Conservation (phyloP, 2,797 vertebrate genomes). For the Thamnophis elegans region DNA sequence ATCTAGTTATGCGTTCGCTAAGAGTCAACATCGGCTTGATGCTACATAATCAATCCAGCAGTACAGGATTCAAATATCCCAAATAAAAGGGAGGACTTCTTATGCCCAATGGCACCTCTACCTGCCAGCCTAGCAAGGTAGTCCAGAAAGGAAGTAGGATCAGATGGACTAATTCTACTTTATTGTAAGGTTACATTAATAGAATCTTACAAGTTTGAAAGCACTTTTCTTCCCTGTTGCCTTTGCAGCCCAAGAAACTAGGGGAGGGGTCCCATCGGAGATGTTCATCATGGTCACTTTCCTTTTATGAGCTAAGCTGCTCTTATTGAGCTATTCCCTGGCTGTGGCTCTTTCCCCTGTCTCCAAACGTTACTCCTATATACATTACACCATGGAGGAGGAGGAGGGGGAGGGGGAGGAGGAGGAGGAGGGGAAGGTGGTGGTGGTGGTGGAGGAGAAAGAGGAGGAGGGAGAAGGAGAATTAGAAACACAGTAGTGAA, state of each 20-base stretch:
- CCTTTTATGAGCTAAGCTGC: neutral
- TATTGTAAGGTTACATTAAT: neutral
- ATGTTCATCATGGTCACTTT: neutral
- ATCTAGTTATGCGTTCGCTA: neutral
- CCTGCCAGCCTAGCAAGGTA: neutral
- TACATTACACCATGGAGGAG: neutral
- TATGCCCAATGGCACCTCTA: neutral
- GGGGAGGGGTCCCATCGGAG: neutral
- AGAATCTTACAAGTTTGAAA: neutral
- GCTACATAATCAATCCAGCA: neutral
- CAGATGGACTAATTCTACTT: neutral
- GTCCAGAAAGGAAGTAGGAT: neutral
- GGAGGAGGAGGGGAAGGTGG: too few species aligned
- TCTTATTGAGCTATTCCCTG: neutral
- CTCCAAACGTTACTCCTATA: neutral
- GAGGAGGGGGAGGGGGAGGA: neutral
- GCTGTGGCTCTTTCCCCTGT: neutral
- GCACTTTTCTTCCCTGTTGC: neutral
- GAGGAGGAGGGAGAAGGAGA: neutral
- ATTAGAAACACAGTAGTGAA: neutral
- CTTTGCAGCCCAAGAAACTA: neutral
- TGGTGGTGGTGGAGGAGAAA: too few species aligned
- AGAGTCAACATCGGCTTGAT: neutral
- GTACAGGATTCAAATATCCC: neutral
- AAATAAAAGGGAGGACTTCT: neutral